These are phyloP conservation scores for Oscheius sp. DNA, from an alignment of 2,888 invertebrate species.

Conservation along the genomic window DNA sequence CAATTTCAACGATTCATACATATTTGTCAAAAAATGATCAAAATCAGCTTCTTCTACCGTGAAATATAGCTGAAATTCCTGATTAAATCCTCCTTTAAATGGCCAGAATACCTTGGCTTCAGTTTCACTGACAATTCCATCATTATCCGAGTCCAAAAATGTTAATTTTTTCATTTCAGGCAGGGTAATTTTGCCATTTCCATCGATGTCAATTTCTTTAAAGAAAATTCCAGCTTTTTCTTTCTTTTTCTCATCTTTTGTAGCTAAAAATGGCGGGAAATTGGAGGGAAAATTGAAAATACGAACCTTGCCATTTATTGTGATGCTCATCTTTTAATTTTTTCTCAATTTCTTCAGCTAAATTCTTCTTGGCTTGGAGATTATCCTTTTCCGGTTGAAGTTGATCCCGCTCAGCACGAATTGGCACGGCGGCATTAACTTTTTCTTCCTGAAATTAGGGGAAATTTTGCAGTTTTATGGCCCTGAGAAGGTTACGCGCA, in stretches of 20 bases:
- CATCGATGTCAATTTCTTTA: conserved; percentile 84
- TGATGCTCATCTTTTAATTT: conserved; percentile 79
- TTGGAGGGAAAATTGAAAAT: conserved; percentile 72
- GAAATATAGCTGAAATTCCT: conserved; percentile 45
- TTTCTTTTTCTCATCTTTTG: conserved; percentile 75
- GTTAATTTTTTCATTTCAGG: conserved; percentile 79
- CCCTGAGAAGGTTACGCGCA: too few species aligned
- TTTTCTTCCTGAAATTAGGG: conserved; percentile 57
- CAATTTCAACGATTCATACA: conserved; percentile 51
- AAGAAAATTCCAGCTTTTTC: conserved; percentile 78
- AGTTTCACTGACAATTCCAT: conserved; percentile 88
- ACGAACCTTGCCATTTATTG: conserved; percentile 73
- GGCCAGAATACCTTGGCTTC: conserved; percentile 79
- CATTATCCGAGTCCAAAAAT: conserved; percentile 88
- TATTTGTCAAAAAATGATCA: conserved; percentile 65
- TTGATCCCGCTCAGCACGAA: conserved; percentile 80
- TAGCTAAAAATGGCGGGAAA: conserved; percentile 77
- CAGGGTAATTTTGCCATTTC: conserved; percentile 81
- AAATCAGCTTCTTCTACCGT: conserved; percentile 58
- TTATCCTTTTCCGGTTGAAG: conserved; percentile 80
- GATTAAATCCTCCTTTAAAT: too few species aligned
- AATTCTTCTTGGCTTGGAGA: conserved; percentile 75
- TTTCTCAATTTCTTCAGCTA: conserved; percentile 82
- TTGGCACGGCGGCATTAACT: conserved; percentile 80
- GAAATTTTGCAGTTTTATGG: too few species aligned